Conservation (phyloP, 1,140 invertebrate genomes). For the Acromyrmex echinatior region DNA sequence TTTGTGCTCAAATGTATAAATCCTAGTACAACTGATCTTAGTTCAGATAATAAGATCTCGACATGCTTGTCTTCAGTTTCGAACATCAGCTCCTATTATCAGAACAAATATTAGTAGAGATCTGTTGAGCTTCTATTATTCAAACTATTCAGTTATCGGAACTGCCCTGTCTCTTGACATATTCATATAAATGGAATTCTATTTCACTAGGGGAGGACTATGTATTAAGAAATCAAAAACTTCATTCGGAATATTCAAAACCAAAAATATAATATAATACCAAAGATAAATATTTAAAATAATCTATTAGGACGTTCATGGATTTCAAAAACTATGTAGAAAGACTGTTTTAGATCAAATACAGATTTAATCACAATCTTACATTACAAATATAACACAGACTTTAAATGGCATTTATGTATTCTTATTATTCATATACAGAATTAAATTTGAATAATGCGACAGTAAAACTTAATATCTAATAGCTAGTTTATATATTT, state of each 20-base stretch:
- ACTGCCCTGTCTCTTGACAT: no score
- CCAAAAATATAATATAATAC: background rate
- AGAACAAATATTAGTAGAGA: no score
- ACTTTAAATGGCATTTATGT: background rate
- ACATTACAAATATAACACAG: slow-evolving; percentile 8
- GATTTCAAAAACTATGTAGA: background rate
- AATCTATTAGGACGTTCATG: background rate
- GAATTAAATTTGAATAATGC: background rate
- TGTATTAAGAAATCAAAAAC: slow-evolving; percentile 9
- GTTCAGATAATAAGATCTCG: no score
- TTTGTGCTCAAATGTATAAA: no score
- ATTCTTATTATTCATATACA: slow-evolving; percentile 3
- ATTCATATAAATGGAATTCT: no score
- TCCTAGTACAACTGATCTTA: no score
- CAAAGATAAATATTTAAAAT: background rate
- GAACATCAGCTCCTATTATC: no score
- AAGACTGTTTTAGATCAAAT: background rate
- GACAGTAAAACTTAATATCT: background rate
- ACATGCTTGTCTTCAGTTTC: no score
- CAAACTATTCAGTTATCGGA: no score
- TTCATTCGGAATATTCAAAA: background rate
- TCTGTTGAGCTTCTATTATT: no score
- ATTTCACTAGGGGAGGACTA: background rate
- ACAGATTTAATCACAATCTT: slow-evolving; percentile 31
- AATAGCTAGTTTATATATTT: background rate